Evolutionary conservation across 2,113 vertebrate species (phyloP).

Genomic region (Spea multiplicata): DNA sequence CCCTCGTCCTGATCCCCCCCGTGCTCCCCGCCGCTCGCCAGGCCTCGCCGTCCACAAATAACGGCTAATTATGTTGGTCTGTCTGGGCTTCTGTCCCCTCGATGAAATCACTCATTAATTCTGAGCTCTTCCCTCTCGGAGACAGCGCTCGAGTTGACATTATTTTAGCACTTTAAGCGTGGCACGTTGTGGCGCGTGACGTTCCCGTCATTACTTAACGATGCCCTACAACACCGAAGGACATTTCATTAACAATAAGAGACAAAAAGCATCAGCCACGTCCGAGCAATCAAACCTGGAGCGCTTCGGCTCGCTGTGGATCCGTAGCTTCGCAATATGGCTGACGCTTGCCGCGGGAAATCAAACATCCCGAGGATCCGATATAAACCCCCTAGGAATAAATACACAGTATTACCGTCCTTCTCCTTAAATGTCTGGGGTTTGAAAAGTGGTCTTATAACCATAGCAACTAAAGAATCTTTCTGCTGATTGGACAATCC

Average conservation of each 20-base stretch:
- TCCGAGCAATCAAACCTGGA: conserved; percentile 9
- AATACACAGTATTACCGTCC: too few relatives aligned
- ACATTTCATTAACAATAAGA: conserved; percentile 38
- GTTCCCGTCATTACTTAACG: conserved; percentile 33
- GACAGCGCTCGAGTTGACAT: conserved; percentile 20
- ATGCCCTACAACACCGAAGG: conserved; percentile 26
- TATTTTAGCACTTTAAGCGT: conserved; percentile 27
- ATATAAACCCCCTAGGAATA: too few relatives aligned
- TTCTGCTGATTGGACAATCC: too few relatives aligned
- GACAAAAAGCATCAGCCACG: conserved; percentile 16
- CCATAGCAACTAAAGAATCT: too few relatives aligned
- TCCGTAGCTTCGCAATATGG: not conserved
- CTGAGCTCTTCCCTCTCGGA: conserved; percentile 10
- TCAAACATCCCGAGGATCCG: too few relatives aligned
- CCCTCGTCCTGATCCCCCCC: not conserved
- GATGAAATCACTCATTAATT: conserved; percentile 46
- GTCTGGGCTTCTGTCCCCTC: conserved; percentile 30
- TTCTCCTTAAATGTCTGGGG: too few relatives aligned
- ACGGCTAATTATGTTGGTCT: conserved; percentile 28
- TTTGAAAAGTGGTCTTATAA: too few relatives aligned
- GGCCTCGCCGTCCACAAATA: conserved; percentile 24
- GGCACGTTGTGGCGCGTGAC: not conserved
- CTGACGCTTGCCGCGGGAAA: not conserved
- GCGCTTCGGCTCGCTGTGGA: not conserved
- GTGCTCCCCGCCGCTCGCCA: conserved; percentile 14